These are phyloP conservation scores for Panagrolaimus sp. DNA, from an alignment of 1,140 invertebrate species.

Conservation along the genomic window DNA sequence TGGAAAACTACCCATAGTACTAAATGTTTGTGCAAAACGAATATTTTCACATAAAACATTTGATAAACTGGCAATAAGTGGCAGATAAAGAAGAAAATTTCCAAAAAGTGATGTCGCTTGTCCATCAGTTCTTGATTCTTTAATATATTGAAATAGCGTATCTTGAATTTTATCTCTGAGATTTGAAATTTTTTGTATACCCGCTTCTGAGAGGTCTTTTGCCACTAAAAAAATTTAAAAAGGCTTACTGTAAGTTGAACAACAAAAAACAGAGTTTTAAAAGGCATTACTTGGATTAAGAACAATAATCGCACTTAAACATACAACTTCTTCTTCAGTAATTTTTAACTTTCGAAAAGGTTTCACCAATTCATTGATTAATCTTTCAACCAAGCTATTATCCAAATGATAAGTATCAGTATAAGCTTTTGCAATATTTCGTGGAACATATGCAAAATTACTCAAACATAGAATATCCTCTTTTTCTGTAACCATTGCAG, in stretches of 20 bases:
- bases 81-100: constrained; percentile 39
- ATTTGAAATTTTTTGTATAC: constrained; percentile 35
- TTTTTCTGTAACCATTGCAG: constrained; percentile 54
- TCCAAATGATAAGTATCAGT: constrained; percentile 55
- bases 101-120: constrained; percentile 37
- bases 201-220: constrained; percentile 43
- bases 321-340: constrained; percentile 57
- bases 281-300: constrained; percentile 50
- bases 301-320: constrained; percentile 55
- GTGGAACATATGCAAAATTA: constrained; percentile 57
- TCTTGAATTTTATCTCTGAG: constrained; percentile 47
- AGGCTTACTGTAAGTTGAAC: constrained; percentile 13
- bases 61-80: constrained; percentile 28
- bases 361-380: constrained; percentile 51
- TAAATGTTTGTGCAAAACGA: constrained; percentile 58
- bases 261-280: neutral
- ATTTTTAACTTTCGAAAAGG: constrained; percentile 51
- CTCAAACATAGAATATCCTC: constrained; percentile 54
- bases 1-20: constrained; percentile 46
- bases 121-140: constrained; percentile 38
- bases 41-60: constrained; percentile 50
- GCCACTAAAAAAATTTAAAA: constrained; percentile 45
- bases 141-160: constrained; percentile 52
- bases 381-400: constrained; percentile 51
- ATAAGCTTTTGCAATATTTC: constrained; percentile 52